Base-by-base conservation (phyloP, 2,113 vertebrate species). In the Heterotis niloticus region DNA sequence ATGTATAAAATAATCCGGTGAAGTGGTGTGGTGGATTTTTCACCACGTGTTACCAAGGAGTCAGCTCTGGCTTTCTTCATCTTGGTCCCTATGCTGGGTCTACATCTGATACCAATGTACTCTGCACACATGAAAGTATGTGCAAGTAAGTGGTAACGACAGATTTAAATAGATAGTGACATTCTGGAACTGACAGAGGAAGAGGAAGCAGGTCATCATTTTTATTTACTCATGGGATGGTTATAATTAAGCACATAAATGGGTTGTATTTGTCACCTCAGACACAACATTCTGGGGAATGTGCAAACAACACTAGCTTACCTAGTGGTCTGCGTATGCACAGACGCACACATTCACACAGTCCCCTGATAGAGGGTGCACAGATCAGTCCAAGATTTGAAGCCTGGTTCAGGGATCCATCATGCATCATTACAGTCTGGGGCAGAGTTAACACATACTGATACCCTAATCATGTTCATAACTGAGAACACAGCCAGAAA, bases 391-490 rank as follows among this genome's bases (percentile, higher is more conserved):
- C 2, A 44, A 18, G n/a, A 5, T 69, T 79, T 64, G 28, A 66
- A 74, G 4, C 1, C 64, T 26, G 51, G 28, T 28, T 77, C 51
- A 67, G 44, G 66, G 57, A 71, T 69, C 29, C 70, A 79, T 81
- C 78, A 71, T 67, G 59, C 62, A 56, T 75, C n/a, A 34, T 76
- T 76, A 80, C n/a, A 68, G 59, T 65, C 26, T 54, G 65, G 57
- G 60, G 57, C 71, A 54, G 28, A 75, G 62, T 65, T 75, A 78
- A 81, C 65, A 20, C 65, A 59, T 75, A 74, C 24, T 82, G 71
- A 81, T 78, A 78, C 68, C 16, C 51, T 64, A 80, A 84, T 81
- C 82, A 83, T 56, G 69, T 57, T 64, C 18, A 18, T 81, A 81
- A 81, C 67, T 28, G 20, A 75, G n/a, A 78, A 64, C 80, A 81